Conservation (phyloP, 2,113 vertebrate species). For the Megaleporinus macrocephalus region DNA sequence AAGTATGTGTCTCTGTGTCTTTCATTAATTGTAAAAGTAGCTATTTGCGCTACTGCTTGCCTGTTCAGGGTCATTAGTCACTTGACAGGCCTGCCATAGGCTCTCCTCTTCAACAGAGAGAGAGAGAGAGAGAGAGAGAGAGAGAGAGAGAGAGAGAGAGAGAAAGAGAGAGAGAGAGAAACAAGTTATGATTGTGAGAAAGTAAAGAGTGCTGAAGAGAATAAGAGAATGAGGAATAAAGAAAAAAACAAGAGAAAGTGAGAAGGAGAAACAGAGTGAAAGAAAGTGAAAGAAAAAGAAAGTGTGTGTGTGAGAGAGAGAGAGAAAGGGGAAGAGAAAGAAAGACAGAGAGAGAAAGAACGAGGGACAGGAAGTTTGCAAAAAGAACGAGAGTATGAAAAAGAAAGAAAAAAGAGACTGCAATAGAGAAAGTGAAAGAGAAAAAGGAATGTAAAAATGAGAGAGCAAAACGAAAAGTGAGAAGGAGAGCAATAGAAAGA, state of each 20-base stretch:
- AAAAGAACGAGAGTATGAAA: too few relatives aligned
- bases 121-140: slow-evolving; percentile 52
- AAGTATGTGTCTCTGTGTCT: slow-evolving; percentile 49
- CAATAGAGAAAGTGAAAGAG: too few relatives aligned
- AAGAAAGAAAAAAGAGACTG: too few relatives aligned
- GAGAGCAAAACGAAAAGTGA: not conserved
- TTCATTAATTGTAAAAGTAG: slow-evolving; percentile 55
- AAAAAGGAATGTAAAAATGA: too few relatives aligned
- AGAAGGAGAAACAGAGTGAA: not conserved
- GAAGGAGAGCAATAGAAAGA: not conserved
- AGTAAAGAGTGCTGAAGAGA: not conserved
- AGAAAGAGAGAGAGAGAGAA: not conserved
- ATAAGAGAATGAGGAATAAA: not conserved
- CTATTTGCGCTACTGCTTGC: slow-evolving; percentile 57
- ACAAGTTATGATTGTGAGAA: too few relatives aligned
- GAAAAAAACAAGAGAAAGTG: not conserved
- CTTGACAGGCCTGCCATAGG: slow-evolving; percentile 53
- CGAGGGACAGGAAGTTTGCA: too few relatives aligned
- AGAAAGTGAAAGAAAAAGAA: too few relatives aligned
- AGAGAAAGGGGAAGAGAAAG: slow-evolving; percentile 21
- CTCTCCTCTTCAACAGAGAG: slow-evolving; percentile 35
- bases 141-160: slow-evolving; percentile 59
- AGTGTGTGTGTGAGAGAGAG: too few relatives aligned
- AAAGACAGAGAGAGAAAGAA: too few relatives aligned
- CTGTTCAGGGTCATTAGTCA: slow-evolving; percentile 63